Percentiles rank a stretch among this genome's conserved stretches.
Evolutionary conservation across 92 coral and sea anemone genomes (phyloP).

Genomic region (Heteractis magnifica): DNA sequence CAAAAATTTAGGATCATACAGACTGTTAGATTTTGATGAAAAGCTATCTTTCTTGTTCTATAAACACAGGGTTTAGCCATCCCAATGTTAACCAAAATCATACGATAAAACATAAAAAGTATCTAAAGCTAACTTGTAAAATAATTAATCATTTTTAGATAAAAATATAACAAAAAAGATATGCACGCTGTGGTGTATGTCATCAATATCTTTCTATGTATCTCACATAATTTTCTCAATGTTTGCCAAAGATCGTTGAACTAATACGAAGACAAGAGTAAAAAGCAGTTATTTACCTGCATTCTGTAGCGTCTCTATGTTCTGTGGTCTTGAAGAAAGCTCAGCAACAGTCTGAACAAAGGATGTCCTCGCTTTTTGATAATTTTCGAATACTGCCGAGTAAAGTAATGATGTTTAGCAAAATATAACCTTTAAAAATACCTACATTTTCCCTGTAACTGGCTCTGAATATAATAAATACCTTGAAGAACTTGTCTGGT

Average conservation of each 20-base stretch:
- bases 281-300: slow-evolving; percentile 62
- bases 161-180: too few relatives aligned
- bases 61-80: background rate
- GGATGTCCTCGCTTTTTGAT: slow-evolving; percentile 79
- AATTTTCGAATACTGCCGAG: slow-evolving; percentile 82
- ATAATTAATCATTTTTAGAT: too few relatives aligned
- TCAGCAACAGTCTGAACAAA: slow-evolving; percentile 95
- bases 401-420: background rate
- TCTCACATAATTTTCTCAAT: background rate
- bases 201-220: too few relatives aligned
- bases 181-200: too few relatives aligned
- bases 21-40: too few relatives aligned
- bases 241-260: background rate
- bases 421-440: background rate
- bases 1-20: slow-evolving; percentile 5
- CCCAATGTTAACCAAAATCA: background rate
- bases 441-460: background rate
- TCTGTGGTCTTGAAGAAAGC: slow-evolving; percentile 88
- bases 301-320: slow-evolving; percentile 97
- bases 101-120: too few relatives aligned
- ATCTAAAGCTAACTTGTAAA: too few relatives aligned
- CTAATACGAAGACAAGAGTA: too few relatives aligned
- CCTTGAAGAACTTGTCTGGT: slow-evolving; percentile 92
- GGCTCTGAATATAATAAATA: slow-evolving; percentile 2
- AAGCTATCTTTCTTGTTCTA: too few relatives aligned